Evolutionary conservation across 2,888 invertebrate species (phyloP), one percentile per base, ranked within the genome.

Genomic region (Zaprionus obscuricornis): DNA sequence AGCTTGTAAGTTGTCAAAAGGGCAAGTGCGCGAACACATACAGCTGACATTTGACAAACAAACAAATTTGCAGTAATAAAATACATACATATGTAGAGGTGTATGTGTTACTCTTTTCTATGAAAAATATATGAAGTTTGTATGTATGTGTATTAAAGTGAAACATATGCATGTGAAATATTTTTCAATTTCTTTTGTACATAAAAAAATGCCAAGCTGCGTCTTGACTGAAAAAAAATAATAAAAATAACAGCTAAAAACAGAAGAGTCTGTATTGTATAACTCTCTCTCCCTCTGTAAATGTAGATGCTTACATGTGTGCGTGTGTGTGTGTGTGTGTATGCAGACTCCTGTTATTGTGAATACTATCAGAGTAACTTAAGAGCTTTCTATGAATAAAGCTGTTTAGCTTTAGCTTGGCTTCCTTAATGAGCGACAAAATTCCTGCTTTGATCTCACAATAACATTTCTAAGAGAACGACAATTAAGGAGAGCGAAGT

Each of bases 31-130:
- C 45, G 22, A 74, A 56, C 11, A 52, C n/a, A n/a, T n/a, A 46
- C 83, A 85, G 83, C 77, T 78, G 77, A 78, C 83, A 78, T 75
- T 82, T 85, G 72, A 68, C 83, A 59, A 36, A 22, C 27, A 58
- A 52, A 56, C 66, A 45, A 77, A 72, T 57, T 55, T 64, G 68
- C 74, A 77, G 51, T 70, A 56, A 66, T 56, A 74, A 74, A 37
- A 18, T 5, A 22, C 4, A 4, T 5, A 22, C 7, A 5, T 22
- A 22, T 33, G 47, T 40, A 46, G 37, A 42, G 18, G 60, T 73
- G 58, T 45, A 47, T 72, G 68, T 60, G 60, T 54, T 37, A 50
- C 51, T 14, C 47, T 73, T 62, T 29, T 10, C 3, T 6, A 29
- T 29, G 3, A 29, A 10, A n/a, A 29, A 6, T 29, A n/a, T 29